These are phyloP conservation scores for Unio pictorum DNA, from an alignment of 2,888 invertebrate species.

Conservation along the genomic window DNA sequence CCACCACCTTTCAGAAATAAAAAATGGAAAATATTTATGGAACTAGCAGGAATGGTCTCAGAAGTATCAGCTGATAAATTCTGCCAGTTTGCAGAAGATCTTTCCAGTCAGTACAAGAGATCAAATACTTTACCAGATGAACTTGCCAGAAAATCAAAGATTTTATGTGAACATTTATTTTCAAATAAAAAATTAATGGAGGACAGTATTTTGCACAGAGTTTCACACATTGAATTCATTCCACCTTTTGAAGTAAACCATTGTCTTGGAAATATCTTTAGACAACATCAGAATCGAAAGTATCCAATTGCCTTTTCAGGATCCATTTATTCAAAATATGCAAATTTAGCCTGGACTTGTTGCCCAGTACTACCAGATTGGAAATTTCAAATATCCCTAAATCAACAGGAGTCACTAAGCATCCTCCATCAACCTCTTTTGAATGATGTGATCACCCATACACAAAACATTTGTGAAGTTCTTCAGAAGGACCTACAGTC, in stretches of 20 bases:
- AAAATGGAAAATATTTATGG: conserved; percentile 11
- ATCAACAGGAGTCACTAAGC: not conserved
- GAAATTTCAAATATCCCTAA: too few relatives aligned
- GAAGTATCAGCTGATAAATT: conserved; percentile 7
- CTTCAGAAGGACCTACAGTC: conserved; percentile 3
- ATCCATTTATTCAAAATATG: too few relatives aligned
- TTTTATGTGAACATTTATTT: conserved; percentile 8
- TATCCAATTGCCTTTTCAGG: too few relatives aligned
- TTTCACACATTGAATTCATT: conserved; percentile 12
- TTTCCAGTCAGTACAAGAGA: not conserved
- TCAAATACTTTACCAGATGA: not conserved
- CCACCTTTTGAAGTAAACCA: not conserved
- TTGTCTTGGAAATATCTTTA: not conserved
- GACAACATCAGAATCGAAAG: not conserved
- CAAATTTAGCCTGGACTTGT: too few relatives aligned
- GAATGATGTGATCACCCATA: conserved; percentile 10
- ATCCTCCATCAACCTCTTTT: conserved; percentile 2
- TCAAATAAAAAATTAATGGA: not conserved
- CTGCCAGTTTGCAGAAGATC: conserved; percentile 6
- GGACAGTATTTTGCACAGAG: not conserved
- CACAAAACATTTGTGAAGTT: conserved; percentile 9
- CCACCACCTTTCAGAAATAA: conserved; percentile 1
- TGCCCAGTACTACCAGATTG: too few relatives aligned
- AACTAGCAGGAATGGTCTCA: conserved; percentile 10
- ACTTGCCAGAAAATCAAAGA: conserved; percentile 6